Evolutionary conservation across 2,113 vertebrate species (phyloP).

Genomic region (Passer domesticus): DNA sequence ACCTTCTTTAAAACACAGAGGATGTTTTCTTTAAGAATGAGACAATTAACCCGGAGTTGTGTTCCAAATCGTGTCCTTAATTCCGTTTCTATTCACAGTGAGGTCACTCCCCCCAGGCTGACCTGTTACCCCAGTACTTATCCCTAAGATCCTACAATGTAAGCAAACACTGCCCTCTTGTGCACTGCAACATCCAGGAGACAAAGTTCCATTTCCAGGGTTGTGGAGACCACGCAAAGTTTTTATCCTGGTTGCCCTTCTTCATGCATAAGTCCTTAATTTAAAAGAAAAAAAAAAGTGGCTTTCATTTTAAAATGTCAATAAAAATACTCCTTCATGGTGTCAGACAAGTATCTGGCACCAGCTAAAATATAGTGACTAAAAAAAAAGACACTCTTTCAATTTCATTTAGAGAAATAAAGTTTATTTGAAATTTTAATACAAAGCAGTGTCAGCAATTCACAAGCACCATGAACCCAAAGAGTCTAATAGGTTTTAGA

Average conservation of each 20-base stretch:
- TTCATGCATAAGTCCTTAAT: background rate
- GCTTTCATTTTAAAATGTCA: background rate
- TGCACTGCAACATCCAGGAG: slow-evolving; percentile 38
- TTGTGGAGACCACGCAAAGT: background rate
- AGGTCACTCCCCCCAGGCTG: slow-evolving; percentile 36
- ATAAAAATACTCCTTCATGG: background rate
- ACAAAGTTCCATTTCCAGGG: background rate
- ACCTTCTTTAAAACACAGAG: background rate
- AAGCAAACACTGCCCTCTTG: slow-evolving; percentile 80
- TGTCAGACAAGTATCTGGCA: background rate
- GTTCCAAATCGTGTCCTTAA: background rate
- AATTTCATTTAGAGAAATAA: background rate
- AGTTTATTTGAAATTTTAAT: background rate
- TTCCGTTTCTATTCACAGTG: slow-evolving; percentile 29
- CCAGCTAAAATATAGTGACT: background rate
- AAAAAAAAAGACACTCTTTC: background rate
- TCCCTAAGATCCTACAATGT: background rate
- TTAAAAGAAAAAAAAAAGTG: background rate
- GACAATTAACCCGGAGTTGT: background rate
- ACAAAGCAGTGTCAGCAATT: background rate
- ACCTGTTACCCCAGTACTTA: slow-evolving; percentile 36
- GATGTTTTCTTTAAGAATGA: background rate
- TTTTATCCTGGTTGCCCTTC: background rate
- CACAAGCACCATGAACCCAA: background rate
- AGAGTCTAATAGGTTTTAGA: background rate